These are phyloP conservation scores for Cheiracanthium punctorium DNA, from an alignment of 2,888 invertebrate species.

Conservation along the genomic window DNA sequence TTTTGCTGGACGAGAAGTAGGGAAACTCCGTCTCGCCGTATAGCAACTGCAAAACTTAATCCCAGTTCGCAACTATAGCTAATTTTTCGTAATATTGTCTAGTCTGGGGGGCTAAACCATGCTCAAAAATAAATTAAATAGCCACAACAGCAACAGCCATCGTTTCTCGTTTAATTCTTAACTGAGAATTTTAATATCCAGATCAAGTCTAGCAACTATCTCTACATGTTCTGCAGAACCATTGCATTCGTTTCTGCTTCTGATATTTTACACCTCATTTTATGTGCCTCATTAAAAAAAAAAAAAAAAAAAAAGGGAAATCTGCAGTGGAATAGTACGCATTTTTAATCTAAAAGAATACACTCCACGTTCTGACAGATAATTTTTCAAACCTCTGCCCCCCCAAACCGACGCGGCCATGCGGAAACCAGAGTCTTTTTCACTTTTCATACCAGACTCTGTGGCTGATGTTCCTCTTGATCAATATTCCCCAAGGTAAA, in stretches of 20 bases:
- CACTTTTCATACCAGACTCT: conserved; percentile 16
- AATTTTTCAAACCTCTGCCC: conserved; percentile 21
- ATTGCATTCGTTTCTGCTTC: not conserved
- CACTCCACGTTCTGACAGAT: conserved; percentile 6
- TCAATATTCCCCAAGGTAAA: conserved; percentile 34
- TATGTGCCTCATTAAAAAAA: conserved; percentile 31
- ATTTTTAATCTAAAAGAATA: conserved; percentile 37
- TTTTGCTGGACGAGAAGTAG: no score
- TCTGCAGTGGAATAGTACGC: conserved; percentile 33
- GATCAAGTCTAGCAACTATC: no score
- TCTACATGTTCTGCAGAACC: not conserved
- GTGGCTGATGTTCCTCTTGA: not conserved
- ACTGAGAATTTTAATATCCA: no score
- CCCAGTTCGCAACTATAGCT: no score
- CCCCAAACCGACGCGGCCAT: conserved; percentile 17
- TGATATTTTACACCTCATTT: conserved; percentile 61
- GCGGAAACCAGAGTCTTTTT: conserved; percentile 28
- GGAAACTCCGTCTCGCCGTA: no score
- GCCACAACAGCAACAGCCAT: no score
- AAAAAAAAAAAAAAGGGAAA: conserved; percentile 19
- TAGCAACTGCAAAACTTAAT: no score
- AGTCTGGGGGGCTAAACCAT: no score
- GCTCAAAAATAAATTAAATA: no score
- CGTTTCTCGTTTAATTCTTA: no score
- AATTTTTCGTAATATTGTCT: no score